Evolutionary conservation across 1,140 invertebrate species (phyloP), one percentile per base, ranked within the genome.

Genomic region (Philotrypesis tridentata): DNA sequence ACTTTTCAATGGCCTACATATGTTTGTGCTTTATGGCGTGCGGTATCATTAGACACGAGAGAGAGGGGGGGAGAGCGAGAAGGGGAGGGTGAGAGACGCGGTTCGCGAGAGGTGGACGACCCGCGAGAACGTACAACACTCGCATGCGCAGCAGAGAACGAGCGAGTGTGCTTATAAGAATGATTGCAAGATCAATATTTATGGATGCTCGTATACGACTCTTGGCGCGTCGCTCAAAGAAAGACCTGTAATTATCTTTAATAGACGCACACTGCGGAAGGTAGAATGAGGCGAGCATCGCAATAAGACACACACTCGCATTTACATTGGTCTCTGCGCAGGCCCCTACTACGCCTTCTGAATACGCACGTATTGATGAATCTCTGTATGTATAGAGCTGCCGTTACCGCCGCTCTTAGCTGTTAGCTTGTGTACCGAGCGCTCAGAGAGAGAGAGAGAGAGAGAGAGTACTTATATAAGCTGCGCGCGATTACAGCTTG

Each of bases 181-280:
- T 79, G 65, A 79, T 79, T 79, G 43, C 43, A 60, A 33, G 76
- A 79, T 79, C 67, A 37, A 79, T 79, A 79, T 79, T 79, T 79
- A 60, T 31, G 65, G 67, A 60, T 60, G 33, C 43, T 79, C 61
- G 61, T 55, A 37, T 25, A 61, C 33, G 77, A 55, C 65, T 23
- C 37, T 70, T 27, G 21, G 25, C 33, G 33, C 37, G 37, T 55
- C 71, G 40, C 48, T 9, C 31, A 72, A 65, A 65, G n/a, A 60
- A 21, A 25, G 33, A 11, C 11, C 63, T 29, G 71, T 37, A 72
- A 74, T 80, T 74, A 80, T 67, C 33, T 61, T 72, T 72, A 80
- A 80, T 80, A 37, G 70, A 65, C 55, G 17, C 4, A 29, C 43
- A 21, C 25, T n/a, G n/a, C 9, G 27, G 40, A 21, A 25, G 76